phyloP scores from a whole-genome alignment of 2,888 invertebrate genomes.

The Nephrocerus scutellatus region DNA sequence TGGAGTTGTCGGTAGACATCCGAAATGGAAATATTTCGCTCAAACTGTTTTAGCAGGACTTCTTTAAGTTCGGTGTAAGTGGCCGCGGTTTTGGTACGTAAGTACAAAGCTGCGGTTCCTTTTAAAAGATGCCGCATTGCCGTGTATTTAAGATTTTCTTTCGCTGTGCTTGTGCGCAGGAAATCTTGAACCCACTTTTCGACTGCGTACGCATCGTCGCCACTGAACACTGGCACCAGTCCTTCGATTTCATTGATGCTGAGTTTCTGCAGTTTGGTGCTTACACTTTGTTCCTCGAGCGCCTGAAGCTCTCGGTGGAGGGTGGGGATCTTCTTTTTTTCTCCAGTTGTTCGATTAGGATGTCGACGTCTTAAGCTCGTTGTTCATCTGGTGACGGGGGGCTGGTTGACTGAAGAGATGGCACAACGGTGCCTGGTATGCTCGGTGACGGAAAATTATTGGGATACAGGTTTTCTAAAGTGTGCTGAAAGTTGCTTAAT shows the following conservation, averaged over 20 bases:
- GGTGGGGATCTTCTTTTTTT: not conserved
- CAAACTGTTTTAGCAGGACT: conserved; percentile 1
- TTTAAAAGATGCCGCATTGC: conserved; percentile 3
- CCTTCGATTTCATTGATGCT: conserved; percentile 4
- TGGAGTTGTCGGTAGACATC: conserved; percentile 5
- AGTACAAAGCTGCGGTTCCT: conserved; percentile 5
- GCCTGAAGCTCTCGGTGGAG: not conserved
- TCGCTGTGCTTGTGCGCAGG: not conserved
- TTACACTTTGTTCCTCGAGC: conserved; percentile 4
- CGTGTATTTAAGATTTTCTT: not conserved
- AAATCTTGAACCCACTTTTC: conserved; percentile 3
- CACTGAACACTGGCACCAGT: conserved; percentile 1
- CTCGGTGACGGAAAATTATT: too few species aligned
- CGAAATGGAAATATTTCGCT: not conserved
- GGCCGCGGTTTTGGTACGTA: not conserved
- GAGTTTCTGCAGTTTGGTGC: not conserved
- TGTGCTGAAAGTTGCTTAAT: too few species aligned
- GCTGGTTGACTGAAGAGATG: too few species aligned
- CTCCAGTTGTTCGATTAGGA: not conserved
- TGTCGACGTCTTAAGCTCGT: not conserved
- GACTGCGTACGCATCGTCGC: conserved; percentile 2
- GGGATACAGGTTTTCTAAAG: too few species aligned
- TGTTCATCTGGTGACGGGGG: too few species aligned
- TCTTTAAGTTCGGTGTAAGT: conserved; percentile 4
- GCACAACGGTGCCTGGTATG: too few species aligned